These are phyloP conservation scores for Meganola albula DNA, from an alignment of 2,888 invertebrate genomes.

Conservation along the genomic window DNA sequence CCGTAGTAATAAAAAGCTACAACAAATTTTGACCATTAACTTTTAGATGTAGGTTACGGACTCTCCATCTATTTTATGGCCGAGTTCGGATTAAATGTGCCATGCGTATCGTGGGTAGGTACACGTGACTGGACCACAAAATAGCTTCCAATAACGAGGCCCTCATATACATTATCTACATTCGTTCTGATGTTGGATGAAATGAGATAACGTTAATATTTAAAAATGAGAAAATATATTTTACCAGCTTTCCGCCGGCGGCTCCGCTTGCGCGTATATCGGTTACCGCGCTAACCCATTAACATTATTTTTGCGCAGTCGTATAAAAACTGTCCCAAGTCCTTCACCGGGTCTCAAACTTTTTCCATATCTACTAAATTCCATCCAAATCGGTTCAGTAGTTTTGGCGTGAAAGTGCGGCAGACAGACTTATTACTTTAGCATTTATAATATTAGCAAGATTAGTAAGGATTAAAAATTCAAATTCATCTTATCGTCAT, in stretches of 20 bases:
- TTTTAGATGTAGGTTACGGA: conserved; percentile 21
- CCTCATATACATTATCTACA: neutral
- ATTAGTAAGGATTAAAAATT: too few relatives aligned
- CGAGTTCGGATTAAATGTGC: conserved; percentile 21
- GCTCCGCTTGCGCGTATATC: too few relatives aligned
- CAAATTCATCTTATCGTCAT: too few relatives aligned
- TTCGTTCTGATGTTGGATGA: neutral
- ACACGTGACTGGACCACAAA: conserved; percentile 22
- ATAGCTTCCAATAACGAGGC: neutral
- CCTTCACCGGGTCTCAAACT: too few relatives aligned
- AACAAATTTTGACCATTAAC: conserved; percentile 24
- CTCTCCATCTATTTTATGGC: conserved; percentile 28
- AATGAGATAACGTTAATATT: neutral
- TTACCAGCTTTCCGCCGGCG: too few relatives aligned
- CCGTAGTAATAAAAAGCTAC: conserved; percentile 26
- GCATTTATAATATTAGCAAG: too few relatives aligned
- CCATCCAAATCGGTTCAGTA: too few relatives aligned
- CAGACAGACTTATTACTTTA: too few relatives aligned
- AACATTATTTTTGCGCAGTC: too few relatives aligned
- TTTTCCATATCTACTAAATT: too few relatives aligned
- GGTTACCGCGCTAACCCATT: too few relatives aligned
- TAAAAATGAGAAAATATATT: neutral
- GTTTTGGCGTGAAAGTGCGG: too few relatives aligned
- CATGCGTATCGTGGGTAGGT: conserved; percentile 16
- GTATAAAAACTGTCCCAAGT: neutral